Percentiles rank a stretch among this genome's conserved stretches.
Conservation (phyloP, 2,113 vertebrate species). For the Promerops cafer region DNA sequence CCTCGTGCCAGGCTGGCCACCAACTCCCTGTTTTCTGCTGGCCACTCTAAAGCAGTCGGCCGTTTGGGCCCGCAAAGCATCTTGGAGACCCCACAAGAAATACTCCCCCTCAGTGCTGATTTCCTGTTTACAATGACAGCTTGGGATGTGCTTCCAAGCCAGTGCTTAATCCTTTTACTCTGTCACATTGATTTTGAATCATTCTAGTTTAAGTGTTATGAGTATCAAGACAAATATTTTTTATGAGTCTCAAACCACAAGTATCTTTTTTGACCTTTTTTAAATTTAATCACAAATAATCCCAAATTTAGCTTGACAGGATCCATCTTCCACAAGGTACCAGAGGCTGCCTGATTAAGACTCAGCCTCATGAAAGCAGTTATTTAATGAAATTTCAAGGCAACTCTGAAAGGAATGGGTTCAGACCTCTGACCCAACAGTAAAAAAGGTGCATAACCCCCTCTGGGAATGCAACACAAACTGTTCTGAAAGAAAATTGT, state of each 20-base stretch:
- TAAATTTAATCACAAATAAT: conserved; percentile 42
- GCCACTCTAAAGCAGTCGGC: neutral
- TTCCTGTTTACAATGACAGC: conserved; percentile 60
- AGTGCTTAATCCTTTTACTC: conserved; percentile 33
- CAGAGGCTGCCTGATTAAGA: neutral
- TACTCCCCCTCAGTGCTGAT: conserved; percentile 31
- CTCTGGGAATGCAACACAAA: neutral
- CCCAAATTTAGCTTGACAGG: neutral
- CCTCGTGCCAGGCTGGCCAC: neutral
- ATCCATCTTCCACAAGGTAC: neutral
- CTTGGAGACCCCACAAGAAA: conserved; percentile 27
- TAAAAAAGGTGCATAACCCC: neutral
- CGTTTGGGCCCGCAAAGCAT: neutral
- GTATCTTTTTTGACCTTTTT: conserved; percentile 38
- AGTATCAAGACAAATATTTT: conserved; percentile 60
- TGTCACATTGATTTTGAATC: conserved; percentile 57
- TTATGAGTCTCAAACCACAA: conserved; percentile 48
- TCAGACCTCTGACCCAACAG: neutral
- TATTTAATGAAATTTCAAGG: neutral
- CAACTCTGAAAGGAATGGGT: neutral
- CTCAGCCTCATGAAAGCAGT: neutral
- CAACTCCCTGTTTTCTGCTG: neutral
- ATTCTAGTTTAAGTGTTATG: conserved; percentile 32
- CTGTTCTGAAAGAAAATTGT: neutral
- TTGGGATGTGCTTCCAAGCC: conserved; percentile 46